Evolutionary conservation across 2,797 vertebrate genomes (phyloP), one percentile per base, ranked within the genome.

Genomic region (Austrolebias charrua): DNA sequence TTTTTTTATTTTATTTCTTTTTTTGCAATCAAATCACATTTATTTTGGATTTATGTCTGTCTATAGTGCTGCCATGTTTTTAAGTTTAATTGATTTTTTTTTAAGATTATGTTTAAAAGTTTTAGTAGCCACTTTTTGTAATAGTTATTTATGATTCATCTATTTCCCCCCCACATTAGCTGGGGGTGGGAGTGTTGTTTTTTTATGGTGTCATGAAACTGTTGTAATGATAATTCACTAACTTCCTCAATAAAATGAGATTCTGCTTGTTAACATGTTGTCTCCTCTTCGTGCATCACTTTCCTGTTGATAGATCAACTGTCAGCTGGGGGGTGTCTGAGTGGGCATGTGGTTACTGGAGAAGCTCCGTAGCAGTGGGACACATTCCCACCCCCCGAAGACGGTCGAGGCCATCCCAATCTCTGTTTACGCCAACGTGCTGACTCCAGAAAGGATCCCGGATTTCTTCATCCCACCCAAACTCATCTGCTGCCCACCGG

Each of bases 401-500:
- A 86, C 82, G 10, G 43, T 44, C 14, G 87, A 90, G 69, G 83
- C 89, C 79, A 90, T 93, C 61, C 94, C 90, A 20, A 77, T 94
- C 0, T 91, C 89, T 20, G 88, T 94, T 13, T 96, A 96, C 79
- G 95, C 95, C 89, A 99, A 99, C 13, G 95, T 99, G 62, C 93
- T 99, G 69, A 98, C 97, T 6, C 97, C 97, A 0, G 95, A 96
- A 73, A 98, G 96, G 77, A 99, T 98, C 80, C 97, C 97, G 0
- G 95, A 98, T 81, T 98, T 99, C 83, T 98, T 98, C 80, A 98
- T 98, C 75, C 97, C 97, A 0, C 97, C 96, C 1, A 98, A 97
- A 82, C 92, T 99, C 6, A 92, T 93, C 4, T 92, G 94, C 6
- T 92, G 92, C 5, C 94, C 96, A 0, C 75, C 94, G 0, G 97